phyloP scores from a whole-genome alignment of 1,140 invertebrate species.

The Vanessa atalanta region DNA sequence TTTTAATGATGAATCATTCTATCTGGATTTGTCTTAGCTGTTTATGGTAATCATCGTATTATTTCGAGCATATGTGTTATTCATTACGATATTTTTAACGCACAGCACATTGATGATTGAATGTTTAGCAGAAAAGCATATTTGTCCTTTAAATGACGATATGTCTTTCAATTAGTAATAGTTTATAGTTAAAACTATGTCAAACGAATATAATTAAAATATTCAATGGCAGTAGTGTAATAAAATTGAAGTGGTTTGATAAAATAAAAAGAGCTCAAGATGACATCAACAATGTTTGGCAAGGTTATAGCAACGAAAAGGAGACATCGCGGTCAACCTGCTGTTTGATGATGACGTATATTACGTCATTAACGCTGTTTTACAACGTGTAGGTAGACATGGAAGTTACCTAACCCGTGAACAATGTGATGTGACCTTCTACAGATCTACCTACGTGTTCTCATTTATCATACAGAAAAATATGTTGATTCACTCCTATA shows the following conservation, averaged over 20 bases:
- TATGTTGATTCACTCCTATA: conserved; percentile 17
- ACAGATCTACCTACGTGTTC: conserved; percentile 35
- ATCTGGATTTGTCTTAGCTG: conserved; percentile 63
- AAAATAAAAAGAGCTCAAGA: background rate
- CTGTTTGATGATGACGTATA: conserved; percentile 37
- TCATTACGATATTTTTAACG: conserved; percentile 62
- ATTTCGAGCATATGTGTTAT: conserved; percentile 47
- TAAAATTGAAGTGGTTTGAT: conserved; percentile 8
- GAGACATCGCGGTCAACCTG: conserved; percentile 21
- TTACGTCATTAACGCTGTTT: conserved; percentile 38
- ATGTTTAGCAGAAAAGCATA: background rate
- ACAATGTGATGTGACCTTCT: conserved; percentile 46
- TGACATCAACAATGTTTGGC: conserved; percentile 7
- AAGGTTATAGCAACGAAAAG: conserved; percentile 24
- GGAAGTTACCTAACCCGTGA: conserved; percentile 43
- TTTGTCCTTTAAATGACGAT: background rate
- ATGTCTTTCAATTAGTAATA: background rate
- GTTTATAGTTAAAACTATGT: no score
- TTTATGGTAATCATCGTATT: conserved; percentile 61
- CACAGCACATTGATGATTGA: conserved; percentile 28
- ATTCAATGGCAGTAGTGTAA: background rate
- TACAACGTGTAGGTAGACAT: conserved; percentile 41
- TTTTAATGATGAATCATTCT: conserved; percentile 74
- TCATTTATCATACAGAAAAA: conserved; percentile 24
- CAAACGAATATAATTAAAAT: no score